phyloP scores from a whole-genome alignment of 2,888 invertebrate species.

The Heteropelma amictum region DNA sequence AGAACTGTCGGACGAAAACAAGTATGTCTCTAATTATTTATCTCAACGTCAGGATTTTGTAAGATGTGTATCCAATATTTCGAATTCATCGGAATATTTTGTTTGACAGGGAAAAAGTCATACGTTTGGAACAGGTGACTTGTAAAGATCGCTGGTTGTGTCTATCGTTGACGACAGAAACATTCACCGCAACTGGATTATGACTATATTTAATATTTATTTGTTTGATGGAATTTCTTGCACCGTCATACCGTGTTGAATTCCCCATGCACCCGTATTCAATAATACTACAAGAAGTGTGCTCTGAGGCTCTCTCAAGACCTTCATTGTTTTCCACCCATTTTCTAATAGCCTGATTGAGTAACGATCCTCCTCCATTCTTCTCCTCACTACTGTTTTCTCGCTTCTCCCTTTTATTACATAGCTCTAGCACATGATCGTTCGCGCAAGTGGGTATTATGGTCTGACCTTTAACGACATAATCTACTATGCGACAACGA shows the following conservation, averaged over 20 bases:
- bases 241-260: not conserved
- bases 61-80: too few species aligned
- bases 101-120: too few species aligned
- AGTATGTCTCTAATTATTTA: too few species aligned
- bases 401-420: constrained; percentile 36
- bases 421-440: constrained; percentile 44
- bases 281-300: constrained; percentile 22
- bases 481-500: constrained; percentile 51
- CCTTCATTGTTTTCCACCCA: constrained; percentile 50
- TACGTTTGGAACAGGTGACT: too few species aligned
- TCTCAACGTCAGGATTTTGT: too few species aligned
- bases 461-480: constrained; percentile 57
- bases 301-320: constrained; percentile 23
- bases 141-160: too few species aligned
- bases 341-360: constrained; percentile 54
- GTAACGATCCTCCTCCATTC: constrained; percentile 44
- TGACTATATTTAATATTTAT: constrained; percentile 28
- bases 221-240: constrained; percentile 20
- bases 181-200: not conserved
- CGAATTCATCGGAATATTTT: too few species aligned
- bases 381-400: constrained; percentile 9
- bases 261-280: constrained; percentile 7
- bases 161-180: not conserved
- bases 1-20: too few species aligned
- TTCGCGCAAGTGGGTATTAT: constrained; percentile 55